Evolutionary conservation across 2,797 vertebrate genomes (phyloP).

Genomic region (Eulemur rubriventer): DNA sequence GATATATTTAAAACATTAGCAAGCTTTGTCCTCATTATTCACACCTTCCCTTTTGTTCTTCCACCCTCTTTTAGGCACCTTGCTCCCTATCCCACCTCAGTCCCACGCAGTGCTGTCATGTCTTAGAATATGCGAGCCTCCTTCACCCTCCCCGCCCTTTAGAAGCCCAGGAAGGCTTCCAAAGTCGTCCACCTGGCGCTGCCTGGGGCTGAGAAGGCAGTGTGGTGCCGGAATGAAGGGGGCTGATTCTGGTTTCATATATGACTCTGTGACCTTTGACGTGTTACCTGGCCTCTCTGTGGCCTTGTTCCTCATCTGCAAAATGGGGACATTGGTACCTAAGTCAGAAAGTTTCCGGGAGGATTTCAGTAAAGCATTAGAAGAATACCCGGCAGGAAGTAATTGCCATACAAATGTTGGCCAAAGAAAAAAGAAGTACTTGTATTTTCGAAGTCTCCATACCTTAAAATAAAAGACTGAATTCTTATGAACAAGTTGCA

Average conservation of each 20-base stretch:
- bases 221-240: accelerated
- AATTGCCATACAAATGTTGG: not conserved
- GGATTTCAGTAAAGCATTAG: not conserved
- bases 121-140: not conserved
- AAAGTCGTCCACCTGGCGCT: not conserved
- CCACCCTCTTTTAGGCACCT: not conserved
- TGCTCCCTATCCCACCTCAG: not conserved
- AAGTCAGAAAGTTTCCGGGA: not conserved
- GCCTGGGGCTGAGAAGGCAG: not conserved
- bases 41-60: not conserved
- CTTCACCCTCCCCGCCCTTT: not conserved
- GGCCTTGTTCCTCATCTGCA: not conserved
- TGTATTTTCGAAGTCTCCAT: not conserved
- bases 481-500: not conserved
- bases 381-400: not conserved
- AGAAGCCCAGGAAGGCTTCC: not conserved
- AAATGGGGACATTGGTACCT: not conserved
- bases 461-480: not conserved
- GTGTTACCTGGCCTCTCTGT: not conserved
- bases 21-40: not conserved
- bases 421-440: not conserved
- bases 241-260: not conserved
- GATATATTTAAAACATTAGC: not conserved
- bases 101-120: too few relatives aligned
- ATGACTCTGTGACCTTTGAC: not conserved